These are phyloP conservation scores for Drosophila subsilvestris DNA, from an alignment of 2,888 invertebrate species.

Conservation along the genomic window DNA sequence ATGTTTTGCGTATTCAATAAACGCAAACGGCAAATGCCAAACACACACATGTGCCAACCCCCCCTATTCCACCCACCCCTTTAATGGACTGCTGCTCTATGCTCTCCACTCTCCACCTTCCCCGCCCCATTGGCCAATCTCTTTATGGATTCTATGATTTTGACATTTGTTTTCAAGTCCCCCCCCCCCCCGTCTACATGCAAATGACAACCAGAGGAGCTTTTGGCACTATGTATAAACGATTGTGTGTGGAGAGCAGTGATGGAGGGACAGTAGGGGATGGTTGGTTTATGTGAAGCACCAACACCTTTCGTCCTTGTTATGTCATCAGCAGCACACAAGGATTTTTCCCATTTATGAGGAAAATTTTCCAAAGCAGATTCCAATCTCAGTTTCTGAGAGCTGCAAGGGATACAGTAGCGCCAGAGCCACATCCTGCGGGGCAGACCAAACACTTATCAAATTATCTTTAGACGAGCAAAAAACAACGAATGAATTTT, in stretches of 20 bases:
- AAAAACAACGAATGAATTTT: slow-evolving; percentile 22
- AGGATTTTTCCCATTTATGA: slow-evolving; percentile 1
- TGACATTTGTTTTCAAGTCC: slow-evolving; percentile 74
- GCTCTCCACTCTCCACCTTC: background rate
- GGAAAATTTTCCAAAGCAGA: slow-evolving; percentile 2
- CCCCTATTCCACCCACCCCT: background rate
- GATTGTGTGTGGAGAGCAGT: slow-evolving; percentile 32
- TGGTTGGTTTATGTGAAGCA: background rate
- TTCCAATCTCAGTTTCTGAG: slow-evolving; percentile 10
- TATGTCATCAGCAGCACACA: background rate
- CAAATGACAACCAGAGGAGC: slow-evolving; percentile 63
- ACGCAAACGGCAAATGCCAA: slow-evolving; percentile 49
- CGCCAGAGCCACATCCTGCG: slow-evolving; percentile 48
- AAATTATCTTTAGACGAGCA: slow-evolving; percentile 64
- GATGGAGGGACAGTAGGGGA: no score
- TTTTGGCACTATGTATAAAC: slow-evolving; percentile 56
- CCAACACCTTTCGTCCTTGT: background rate
- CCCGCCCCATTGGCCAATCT: background rate
- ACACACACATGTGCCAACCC: slow-evolving; percentile 35
- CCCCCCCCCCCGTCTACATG: slow-evolving; percentile 56
- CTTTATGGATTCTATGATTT: slow-evolving; percentile 70
- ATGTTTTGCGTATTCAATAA: slow-evolving; percentile 78
- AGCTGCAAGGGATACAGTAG: slow-evolving; percentile 12
- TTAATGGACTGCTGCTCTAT: slow-evolving; percentile 20
- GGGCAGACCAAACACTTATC: slow-evolving; percentile 70